Conservation (phyloP, 2,797 vertebrate species). For the Premnoplex brunnescens region DNA sequence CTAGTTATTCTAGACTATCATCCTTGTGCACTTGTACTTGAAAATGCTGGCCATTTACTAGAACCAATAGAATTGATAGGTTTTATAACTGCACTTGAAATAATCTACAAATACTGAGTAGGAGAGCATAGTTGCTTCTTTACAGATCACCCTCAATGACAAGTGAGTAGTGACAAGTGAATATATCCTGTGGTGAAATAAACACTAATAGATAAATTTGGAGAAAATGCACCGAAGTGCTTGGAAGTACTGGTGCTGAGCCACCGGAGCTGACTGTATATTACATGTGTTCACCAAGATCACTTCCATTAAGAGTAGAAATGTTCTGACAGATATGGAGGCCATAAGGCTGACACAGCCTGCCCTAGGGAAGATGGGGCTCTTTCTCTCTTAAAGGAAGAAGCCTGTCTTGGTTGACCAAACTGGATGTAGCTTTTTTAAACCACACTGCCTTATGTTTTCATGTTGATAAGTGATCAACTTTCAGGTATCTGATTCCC, state of each 20-base stretch:
- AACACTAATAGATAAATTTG: neutral
- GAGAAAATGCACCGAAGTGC: neutral
- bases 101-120: neutral
- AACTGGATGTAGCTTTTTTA: neutral
- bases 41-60: neutral
- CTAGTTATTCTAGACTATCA: neutral
- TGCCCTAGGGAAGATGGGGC: fast-evolving
- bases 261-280: neutral
- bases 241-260: neutral
- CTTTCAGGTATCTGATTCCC: neutral
- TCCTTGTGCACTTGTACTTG: neutral
- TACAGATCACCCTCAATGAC: neutral
- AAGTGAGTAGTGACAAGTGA: neutral
- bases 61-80: neutral
- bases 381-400: neutral
- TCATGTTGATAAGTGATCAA: fast-evolving
- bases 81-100: neutral
- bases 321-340: neutral
- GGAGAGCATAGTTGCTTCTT: neutral
- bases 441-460: neutral
- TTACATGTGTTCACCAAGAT: neutral
- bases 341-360: neutral
- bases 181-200: neutral
- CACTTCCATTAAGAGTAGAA: neutral
- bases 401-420: neutral